Evolutionary conservation across 2,888 invertebrate genomes (phyloP), one percentile per base, ranked within the genome.

Genomic region (Spodoptera picta): DNA sequence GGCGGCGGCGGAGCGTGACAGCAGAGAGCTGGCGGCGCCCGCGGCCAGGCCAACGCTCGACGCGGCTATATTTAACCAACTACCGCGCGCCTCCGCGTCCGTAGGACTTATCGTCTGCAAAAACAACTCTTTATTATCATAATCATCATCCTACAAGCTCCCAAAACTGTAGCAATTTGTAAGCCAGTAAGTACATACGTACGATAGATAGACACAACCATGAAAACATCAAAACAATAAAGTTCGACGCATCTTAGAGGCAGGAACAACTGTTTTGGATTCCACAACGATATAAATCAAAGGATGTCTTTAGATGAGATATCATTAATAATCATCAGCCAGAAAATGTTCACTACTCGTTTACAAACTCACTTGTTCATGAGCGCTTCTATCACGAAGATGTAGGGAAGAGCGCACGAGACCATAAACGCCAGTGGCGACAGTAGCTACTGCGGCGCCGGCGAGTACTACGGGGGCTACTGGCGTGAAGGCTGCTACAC

Each of bases 1-100:
- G 1, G 92, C 93, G 4, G 92, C 89, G 0, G 93, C 95, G 0
- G 95, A 91, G 6, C 89, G 87, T 0, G 95, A 87, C 0, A 95
- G 88, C 36, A 94, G 78, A 6, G 87, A 87, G 74, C 90, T 91
- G 0, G 95, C 95, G 0, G 95, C 95, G 6, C 95, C 95, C 0
- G 95, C 95, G 0, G 93, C 92, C 6, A 96, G 88, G 0, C 96
- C 95, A 0, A 95, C 90, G 48, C 94, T 90, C 0, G 95, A 95
- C 2, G 95, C 95, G 0, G 95, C 92, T 47, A 96, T 95, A 83
- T 95, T 96, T 36, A 96, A 76, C 91, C 96, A 96, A 57, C 95
- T 95, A 51, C 95, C 95, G n/a, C 96, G 91, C 0, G 96, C 95
- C 63, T 96, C 95, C 0, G 95, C 82, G 77, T 96, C 94, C 31